Evolutionary conservation across 2,113 vertebrate genomes (phyloP).

Genomic region (Ammodytes marinus): DNA sequence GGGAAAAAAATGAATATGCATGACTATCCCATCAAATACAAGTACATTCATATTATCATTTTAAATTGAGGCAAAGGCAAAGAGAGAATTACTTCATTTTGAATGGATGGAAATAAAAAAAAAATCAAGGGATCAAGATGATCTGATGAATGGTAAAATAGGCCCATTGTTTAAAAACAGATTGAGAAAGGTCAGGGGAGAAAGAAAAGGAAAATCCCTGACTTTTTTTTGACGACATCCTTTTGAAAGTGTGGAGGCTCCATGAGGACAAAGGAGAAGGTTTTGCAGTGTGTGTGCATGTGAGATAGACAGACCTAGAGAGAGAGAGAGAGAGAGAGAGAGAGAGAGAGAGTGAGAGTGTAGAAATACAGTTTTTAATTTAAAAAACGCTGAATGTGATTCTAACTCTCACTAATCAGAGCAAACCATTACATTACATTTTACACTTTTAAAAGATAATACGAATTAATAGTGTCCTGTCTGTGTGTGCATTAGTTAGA

Average conservation of each 20-base stretch:
- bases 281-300: slow-evolving; percentile 36
- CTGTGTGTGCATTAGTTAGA: slow-evolving; percentile 75
- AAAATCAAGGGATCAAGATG: slow-evolving; percentile 58
- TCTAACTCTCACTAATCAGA: slow-evolving; percentile 82
- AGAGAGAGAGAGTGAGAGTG: neutral
- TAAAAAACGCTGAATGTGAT: slow-evolving; percentile 75
- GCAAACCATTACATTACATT: slow-evolving; percentile 82
- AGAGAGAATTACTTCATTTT: slow-evolving; percentile 53
- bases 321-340: slow-evolving; percentile 8
- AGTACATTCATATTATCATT: slow-evolving; percentile 50
- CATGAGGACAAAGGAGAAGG: slow-evolving; percentile 71
- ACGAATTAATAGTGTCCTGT: slow-evolving; percentile 84
- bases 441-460: slow-evolving; percentile 84
- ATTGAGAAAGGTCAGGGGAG: slow-evolving; percentile 74
- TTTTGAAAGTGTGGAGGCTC: slow-evolving; percentile 67
- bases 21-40: slow-evolving; percentile 28
- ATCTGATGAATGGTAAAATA: slow-evolving; percentile 75
- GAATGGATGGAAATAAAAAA: slow-evolving; percentile 53
- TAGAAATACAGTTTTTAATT: slow-evolving; percentile 78
- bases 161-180: slow-evolving; percentile 69
- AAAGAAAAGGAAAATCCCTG: slow-evolving; percentile 64
- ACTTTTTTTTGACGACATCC: slow-evolving; percentile 70
- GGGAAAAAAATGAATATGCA: slow-evolving; percentile 40
- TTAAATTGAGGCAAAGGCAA: slow-evolving; percentile 34
- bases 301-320: neutral